These are phyloP conservation scores for Thelaira solivaga DNA, from an alignment of 2,888 invertebrate species.

Conservation along the genomic window DNA sequence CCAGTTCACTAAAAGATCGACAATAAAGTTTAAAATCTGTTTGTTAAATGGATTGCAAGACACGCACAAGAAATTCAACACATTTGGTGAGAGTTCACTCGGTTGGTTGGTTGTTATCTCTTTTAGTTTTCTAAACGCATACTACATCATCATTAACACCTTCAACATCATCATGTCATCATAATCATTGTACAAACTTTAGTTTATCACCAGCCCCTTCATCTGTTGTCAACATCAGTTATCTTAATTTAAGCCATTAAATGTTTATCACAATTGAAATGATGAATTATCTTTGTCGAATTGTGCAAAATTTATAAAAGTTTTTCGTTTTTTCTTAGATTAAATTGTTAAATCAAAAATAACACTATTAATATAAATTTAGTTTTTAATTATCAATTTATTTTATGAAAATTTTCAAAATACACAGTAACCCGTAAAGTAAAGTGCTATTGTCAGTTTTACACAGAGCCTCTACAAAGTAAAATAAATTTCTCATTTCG, in stretches of 20 bases:
- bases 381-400: no score
- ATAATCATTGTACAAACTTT: not conserved
- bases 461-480: no score
- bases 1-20: not conserved
- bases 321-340: no score
- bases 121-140: not conserved
- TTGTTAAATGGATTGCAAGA: not conserved
- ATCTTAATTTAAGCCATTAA: conserved; percentile 22
- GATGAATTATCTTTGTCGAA: no score
- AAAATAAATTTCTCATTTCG: no score
- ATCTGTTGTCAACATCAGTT: conserved; percentile 15
- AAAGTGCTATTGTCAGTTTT: no score
- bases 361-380: no score
- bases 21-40: not conserved
- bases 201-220: not conserved
- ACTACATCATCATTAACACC: not conserved
- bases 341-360: no score
- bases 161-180: not conserved
- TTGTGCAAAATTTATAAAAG: no score
- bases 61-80: not conserved
- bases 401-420: no score
- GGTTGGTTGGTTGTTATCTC: conserved; percentile 7
- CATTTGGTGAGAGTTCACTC: not conserved
- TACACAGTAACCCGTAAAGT: no score
- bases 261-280: conserved; percentile 11